These are phyloP conservation scores for Cosmia trapezina DNA, from an alignment of 2,888 invertebrate genomes.

Conservation along the genomic window DNA sequence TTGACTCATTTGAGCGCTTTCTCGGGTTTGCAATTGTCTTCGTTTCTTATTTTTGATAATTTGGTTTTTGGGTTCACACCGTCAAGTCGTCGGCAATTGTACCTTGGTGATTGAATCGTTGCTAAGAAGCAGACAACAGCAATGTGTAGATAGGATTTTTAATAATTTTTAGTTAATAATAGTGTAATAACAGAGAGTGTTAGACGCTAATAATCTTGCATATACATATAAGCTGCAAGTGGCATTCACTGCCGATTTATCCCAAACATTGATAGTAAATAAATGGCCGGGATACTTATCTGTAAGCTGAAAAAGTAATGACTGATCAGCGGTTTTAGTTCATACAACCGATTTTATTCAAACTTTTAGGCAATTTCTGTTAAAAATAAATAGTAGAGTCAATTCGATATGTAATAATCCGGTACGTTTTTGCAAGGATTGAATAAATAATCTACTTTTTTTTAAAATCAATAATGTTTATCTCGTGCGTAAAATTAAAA, in stretches of 20 bases:
- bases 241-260: background rate
- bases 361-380: background rate
- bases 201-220: background rate
- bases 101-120: background rate
- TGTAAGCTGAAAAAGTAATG: slow-evolving; percentile 24
- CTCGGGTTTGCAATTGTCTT: slow-evolving; percentile 5
- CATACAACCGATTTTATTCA: slow-evolving; percentile 2
- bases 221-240: background rate
- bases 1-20: slow-evolving; percentile 35
- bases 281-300: slow-evolving; percentile 29
- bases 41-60: slow-evolving; percentile 6
- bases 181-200: too few species aligned
- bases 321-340: background rate
- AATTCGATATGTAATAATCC: background rate
- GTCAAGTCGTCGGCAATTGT: background rate
- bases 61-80: background rate
- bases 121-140: background rate
- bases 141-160: background rate
- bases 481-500: background rate
- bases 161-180: background rate
- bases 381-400: background rate
- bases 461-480: background rate
- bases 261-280: slow-evolving; percentile 9
- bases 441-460: background rate
- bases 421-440: background rate